A percentile compares a stretch with the other conserved stretches of the same genome.
Conservation (phyloP, 2,888 invertebrate species). For the Lypha dubia region DNA sequence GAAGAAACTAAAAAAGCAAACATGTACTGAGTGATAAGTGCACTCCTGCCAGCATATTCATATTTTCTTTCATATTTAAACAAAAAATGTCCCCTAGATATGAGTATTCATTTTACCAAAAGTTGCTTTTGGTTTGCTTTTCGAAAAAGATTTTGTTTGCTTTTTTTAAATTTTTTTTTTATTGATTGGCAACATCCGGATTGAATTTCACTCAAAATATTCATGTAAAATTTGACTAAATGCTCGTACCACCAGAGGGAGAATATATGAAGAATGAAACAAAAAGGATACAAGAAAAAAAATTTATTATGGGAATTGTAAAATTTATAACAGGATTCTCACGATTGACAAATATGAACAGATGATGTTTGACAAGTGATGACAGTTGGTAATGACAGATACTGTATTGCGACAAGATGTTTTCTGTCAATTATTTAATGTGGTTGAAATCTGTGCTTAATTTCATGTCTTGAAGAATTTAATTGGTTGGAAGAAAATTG, state of each 20-base stretch:
- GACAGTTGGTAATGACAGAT: conserved; percentile 54
- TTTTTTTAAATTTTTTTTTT: conserved; percentile 11
- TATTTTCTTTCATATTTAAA: conserved; percentile 43
- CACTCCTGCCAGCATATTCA: conserved; percentile 8
- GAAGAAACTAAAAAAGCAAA: conserved; percentile 5
- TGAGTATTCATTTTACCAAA: conserved; percentile 21
- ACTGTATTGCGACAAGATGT: conserved; percentile 32
- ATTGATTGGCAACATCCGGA: conserved; percentile 60
- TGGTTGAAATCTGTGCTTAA: conserved; percentile 39
- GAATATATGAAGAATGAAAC: neutral
- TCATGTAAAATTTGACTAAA: conserved; percentile 50
- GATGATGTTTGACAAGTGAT: conserved; percentile 58
- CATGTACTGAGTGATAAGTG: neutral
- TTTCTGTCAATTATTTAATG: neutral
- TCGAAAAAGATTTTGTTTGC: neutral
- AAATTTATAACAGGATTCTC: conserved; percentile 66
- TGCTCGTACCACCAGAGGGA: neutral
- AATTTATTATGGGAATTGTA: conserved; percentile 63
- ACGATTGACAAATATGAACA: conserved; percentile 65
- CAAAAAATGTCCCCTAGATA: conserved; percentile 20
- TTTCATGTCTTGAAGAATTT: conserved; percentile 17
- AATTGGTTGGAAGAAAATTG: neutral
- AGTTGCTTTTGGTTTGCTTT: conserved; percentile 20
- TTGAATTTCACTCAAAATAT: conserved; percentile 60
- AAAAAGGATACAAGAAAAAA: conserved; percentile 50